phyloP scores from a whole-genome alignment of 30 jellyfish, hydroid and myxozoan species.

The Aurelia sp. region DNA sequence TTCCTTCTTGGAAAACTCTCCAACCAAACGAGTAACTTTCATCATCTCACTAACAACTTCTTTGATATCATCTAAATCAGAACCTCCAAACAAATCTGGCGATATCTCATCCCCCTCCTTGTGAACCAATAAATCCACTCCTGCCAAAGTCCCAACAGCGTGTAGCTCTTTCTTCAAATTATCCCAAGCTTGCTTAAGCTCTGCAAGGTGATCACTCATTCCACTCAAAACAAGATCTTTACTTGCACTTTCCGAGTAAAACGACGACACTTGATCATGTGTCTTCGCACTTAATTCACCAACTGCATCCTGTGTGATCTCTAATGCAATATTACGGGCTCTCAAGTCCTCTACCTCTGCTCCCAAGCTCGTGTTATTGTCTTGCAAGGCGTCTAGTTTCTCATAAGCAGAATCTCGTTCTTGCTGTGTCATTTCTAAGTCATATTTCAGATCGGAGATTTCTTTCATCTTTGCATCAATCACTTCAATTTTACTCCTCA shows the following conservation, averaged over 20 bases:
- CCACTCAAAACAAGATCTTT: background rate
- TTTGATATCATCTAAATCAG: slow-evolving; percentile 2
- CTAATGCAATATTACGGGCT: slow-evolving; percentile 55
- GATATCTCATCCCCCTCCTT: background rate
- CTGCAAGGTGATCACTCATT: background rate
- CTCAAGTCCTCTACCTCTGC: slow-evolving; percentile 23
- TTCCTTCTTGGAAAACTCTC: slow-evolving; percentile 16
- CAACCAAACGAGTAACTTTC: background rate
- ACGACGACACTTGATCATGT: background rate
- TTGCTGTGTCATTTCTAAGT: background rate
- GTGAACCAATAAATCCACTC: background rate
- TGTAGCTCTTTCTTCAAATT: slow-evolving; percentile 8
- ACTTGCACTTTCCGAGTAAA: background rate
- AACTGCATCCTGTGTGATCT: slow-evolving; percentile 48
- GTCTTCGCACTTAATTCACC: slow-evolving; percentile 1
- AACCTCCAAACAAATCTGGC: background rate
- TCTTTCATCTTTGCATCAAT: slow-evolving; percentile 4
- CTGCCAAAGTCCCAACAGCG: background rate
- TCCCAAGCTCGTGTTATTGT: slow-evolving; percentile 6
- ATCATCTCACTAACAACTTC: slow-evolving; percentile 43
- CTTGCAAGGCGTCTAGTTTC: slow-evolving; percentile 20
- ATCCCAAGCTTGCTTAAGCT: slow-evolving; percentile 22
- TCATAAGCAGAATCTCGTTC: background rate
- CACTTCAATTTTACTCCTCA: slow-evolving; percentile 7
- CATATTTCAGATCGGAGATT: background rate